A percentile compares a stretch with the other conserved stretches of the same genome.
Evolutionary conservation across 2,888 invertebrate genomes (phyloP).

Genomic region (Phytoseiulus persimilis): DNA sequence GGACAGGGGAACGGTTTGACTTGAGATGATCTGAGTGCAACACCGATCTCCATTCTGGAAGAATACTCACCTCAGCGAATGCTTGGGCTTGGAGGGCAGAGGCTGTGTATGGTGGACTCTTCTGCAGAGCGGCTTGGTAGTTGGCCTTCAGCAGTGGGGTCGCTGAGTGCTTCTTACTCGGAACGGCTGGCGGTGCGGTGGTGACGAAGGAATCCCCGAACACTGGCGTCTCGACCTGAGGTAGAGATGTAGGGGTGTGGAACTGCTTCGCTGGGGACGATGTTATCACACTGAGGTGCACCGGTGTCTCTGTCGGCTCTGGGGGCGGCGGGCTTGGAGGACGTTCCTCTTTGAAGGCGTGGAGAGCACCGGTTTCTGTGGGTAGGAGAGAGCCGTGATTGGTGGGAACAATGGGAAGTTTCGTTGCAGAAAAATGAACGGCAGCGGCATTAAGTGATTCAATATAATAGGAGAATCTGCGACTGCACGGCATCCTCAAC

Average conservation of each 20-base stretch:
- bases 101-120: slow-evolving; percentile 7
- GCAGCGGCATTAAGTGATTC: no score
- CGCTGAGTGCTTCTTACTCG: slow-evolving; percentile 21
- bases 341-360: neutral
- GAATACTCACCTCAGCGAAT: neutral
- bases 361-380: neutral
- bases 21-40: no score
- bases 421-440: no score
- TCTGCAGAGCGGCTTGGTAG: slow-evolving; percentile 20
- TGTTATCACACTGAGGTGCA: slow-evolving; percentile 25
- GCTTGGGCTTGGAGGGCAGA: neutral
- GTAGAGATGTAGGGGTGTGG: neutral
- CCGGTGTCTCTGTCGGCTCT: neutral
- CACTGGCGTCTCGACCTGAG: slow-evolving; percentile 21
- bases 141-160: slow-evolving; percentile 19
- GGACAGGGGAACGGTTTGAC: no score
- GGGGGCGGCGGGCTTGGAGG: neutral
- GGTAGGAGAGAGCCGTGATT: neutral
- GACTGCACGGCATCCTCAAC: no score
- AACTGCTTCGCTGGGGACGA: slow-evolving; percentile 17
- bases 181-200: neutral
- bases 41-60: no score
- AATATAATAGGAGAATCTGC: no score
- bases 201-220: slow-evolving; percentile 16
- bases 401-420: no score